Percentiles rank a stretch among this genome's conserved stretches.
These are phyloP conservation scores for Mizuhopecten yessoensis DNA, from an alignment of 1,140 invertebrate genomes.

Conservation along the genomic window DNA sequence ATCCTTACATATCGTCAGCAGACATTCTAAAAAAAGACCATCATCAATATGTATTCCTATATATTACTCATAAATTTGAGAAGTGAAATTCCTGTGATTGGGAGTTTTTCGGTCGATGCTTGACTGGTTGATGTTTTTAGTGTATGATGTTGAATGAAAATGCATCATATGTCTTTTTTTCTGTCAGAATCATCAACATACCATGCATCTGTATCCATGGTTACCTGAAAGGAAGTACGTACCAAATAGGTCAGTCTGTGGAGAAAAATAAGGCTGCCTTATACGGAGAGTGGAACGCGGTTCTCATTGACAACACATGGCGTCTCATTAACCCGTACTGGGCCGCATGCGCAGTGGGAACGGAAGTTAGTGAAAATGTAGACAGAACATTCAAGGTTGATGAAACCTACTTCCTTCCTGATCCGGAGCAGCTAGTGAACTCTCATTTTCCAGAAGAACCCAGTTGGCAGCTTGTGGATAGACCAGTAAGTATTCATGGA, in stretches of 20 bases:
- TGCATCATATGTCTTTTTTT: constrained; percentile 2
- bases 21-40: too few species aligned
- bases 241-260: constrained; percentile 69
- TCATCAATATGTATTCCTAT: too few species aligned
- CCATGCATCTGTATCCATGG: constrained; percentile 72
- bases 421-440: constrained; percentile 84
- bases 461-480: constrained; percentile 70
- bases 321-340: constrained; percentile 73
- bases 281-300: constrained; percentile 74
- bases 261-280: constrained; percentile 64
- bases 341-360: constrained; percentile 69
- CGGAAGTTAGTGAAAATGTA: constrained; percentile 53
- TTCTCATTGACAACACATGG: constrained; percentile 72
- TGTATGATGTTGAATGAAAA: too few species aligned
- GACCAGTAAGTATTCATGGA: constrained; percentile 64
- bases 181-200: constrained; percentile 66
- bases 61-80: too few species aligned
- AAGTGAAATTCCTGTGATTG: too few species aligned
- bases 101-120: too few species aligned
- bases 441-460: constrained; percentile 84
- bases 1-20: too few species aligned
- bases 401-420: constrained; percentile 84
- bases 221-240: constrained; percentile 72
- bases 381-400: constrained; percentile 69
- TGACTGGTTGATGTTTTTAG: too few species aligned